Percentiles rank a stretch among this genome's conserved stretches.
Evolutionary conservation across 2,113 vertebrate genomes (phyloP).

Genomic region (Ancistrus triradiatus): DNA sequence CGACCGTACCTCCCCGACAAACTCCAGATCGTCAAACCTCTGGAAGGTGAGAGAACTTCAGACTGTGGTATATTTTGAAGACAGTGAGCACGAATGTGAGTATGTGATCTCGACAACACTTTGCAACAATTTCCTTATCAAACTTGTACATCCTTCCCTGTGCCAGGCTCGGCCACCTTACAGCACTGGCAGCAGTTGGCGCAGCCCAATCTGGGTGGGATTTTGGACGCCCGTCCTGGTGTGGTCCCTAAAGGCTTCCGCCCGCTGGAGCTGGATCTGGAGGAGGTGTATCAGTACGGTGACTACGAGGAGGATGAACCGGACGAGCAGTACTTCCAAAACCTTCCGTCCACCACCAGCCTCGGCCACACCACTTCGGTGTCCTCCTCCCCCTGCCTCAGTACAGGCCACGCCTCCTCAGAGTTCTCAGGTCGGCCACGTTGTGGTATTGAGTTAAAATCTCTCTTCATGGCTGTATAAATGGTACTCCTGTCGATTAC

Average conservation of each 20-base stretch:
- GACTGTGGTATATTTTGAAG: neutral
- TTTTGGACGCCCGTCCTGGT: constrained; percentile 89
- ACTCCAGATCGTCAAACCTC: constrained; percentile 97
- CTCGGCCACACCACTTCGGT: constrained; percentile 61
- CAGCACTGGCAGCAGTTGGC: constrained; percentile 98
- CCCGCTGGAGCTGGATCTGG: constrained; percentile 87
- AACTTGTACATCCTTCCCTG: too few species aligned
- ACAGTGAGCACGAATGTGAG: too few species aligned
- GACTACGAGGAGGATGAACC: constrained; percentile 95
- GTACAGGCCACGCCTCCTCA: constrained; percentile 52
- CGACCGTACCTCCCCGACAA: constrained; percentile 97
- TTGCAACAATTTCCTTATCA: too few species aligned
- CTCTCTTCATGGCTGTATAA: too few species aligned
- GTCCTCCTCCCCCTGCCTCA: constrained; percentile 66
- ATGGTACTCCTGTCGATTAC: too few species aligned
- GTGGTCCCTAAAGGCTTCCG: constrained; percentile 95
- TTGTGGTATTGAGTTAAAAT: neutral
- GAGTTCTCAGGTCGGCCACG: constrained; percentile 34
- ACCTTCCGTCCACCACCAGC: constrained; percentile 80
- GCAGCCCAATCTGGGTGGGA: constrained; percentile 94
- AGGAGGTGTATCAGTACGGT: constrained; percentile 90
- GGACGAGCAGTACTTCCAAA: constrained; percentile 90
- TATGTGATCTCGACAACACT: too few species aligned
- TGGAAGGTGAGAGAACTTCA: constrained; percentile 85
- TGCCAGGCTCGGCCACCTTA: constrained; percentile 88